phyloP scores from a whole-genome alignment of 2,113 vertebrate species.

The Clarias batrachus region DNA sequence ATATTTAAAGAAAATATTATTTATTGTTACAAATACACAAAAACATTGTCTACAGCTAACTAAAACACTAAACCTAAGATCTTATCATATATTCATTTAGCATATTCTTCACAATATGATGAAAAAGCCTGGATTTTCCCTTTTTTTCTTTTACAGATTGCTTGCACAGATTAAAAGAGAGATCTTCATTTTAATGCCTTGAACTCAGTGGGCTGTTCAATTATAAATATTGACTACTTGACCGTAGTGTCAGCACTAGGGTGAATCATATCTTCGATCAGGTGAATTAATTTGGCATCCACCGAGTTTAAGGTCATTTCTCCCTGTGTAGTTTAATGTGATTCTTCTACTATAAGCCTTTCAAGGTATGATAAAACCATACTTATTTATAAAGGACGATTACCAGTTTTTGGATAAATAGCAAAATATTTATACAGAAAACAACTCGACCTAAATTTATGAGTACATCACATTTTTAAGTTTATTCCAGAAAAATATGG shows the following conservation, averaged over 20 bases:
- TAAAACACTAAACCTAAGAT: neutral
- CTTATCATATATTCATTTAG: neutral
- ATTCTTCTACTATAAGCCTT: conserved; percentile 23
- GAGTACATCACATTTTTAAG: neutral
- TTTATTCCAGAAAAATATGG: neutral
- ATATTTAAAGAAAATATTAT: neutral
- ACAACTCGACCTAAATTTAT: neutral
- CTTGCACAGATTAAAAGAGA: conserved; percentile 31
- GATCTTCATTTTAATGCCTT: conserved; percentile 15
- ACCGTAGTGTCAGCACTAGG: conserved; percentile 48
- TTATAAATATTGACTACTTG: conserved; percentile 56
- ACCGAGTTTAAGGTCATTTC: conserved; percentile 30
- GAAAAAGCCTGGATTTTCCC: neutral
- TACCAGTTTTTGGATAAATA: neutral
- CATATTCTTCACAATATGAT: neutral
- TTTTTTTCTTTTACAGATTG: conserved; percentile 14
- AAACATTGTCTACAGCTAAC: neutral
- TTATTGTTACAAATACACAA: neutral
- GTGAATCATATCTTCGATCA: conserved; percentile 55
- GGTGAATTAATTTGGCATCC: conserved; percentile 43
- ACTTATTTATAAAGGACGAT: neutral
- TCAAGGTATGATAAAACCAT: conserved; percentile 14
- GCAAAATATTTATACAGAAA: neutral
- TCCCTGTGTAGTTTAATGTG: conserved; percentile 24
- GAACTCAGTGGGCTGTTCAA: conserved; percentile 46